Evolutionary conservation across 2,888 invertebrate genomes (phyloP), one percentile per base, ranked within the genome.

Genomic region (Lepidocyrtoides sp.): DNA sequence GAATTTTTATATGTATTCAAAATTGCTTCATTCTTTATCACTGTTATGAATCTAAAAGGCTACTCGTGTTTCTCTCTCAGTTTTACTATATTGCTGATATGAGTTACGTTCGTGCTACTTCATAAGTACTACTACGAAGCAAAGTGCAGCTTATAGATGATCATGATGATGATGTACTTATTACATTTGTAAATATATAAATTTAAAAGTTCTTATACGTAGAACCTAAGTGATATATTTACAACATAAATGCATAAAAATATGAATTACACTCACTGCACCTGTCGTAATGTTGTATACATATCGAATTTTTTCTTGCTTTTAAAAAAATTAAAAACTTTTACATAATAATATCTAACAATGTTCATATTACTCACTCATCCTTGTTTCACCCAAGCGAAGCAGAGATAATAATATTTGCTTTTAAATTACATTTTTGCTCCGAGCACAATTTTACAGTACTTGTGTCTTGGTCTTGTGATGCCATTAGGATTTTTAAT

Each of bases 1-100:
- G 91, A 75, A 85, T 91, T 91, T 91, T 91, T 91, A 81, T 81
- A 69, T 91, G 91, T 91, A 86, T 86, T 90, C 72, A 72, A 91
- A 91, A 91, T 91, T 91, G 86, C 91, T 91, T 91, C 82, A 91
- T 82, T 86, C 23, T 63, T 91, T 86, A 91, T 91, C 91, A 36
- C 57, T 41, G 36, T 79, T 57, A 26, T 86, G 36, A 72, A 91
- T 91, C 91, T 91, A 91, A 91, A 91, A 91, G 91, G 91, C 91
- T 91, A 91, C 91, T 91, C 91, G 91, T 91, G 91, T 91, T 91
- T 91, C 91, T 79, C 75, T 82, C 84, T 51, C 17, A 69, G 63
- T 60, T 85, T 66, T 32, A 66, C 84, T 54, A 69, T 81, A 72
- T 72, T 91, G 85, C 77, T 81, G 57, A 83, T 75, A 77, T 75